Evolutionary conservation across 2,113 vertebrate genomes (phyloP), one percentile per base, ranked within the genome.

Genomic region (Pseudopipra pipra): DNA sequence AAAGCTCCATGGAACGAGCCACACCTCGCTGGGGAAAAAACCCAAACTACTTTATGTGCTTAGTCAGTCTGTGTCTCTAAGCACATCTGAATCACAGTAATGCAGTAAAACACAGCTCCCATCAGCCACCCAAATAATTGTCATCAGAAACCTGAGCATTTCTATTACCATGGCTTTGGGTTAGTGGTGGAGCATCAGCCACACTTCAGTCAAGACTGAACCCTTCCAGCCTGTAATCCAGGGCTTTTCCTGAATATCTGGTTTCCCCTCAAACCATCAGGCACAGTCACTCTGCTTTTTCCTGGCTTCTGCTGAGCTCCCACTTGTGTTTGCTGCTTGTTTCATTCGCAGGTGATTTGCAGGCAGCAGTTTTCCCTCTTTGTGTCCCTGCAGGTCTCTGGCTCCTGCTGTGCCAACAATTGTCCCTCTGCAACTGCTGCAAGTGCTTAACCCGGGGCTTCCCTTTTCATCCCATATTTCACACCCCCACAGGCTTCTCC

Each of bases 271-370:
- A 5, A 59, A 55, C n/a, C 37, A 12, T 37, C 55, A 47, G 39
- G 24, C 30, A 59, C 20, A 54, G 52, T 33, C 56, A 33, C 14
- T 3, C 8, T 43, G 47, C 30, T 72, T 79, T 70, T 67, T 46
- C 27, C 66, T 72, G 74, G 11, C n/a, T 47, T 41, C 35, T 28
- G 7, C 58, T 41, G 43, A 85, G 43, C 35, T 67, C 35, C 41
- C 75, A 1, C 30, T 43, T 33, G 30, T 43, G 37, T 41, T 70
- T 66, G 72, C 43, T 52, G 33, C 0, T 0, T 30, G 16, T 91
- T 93, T 77, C 33, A 59, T 59, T 59, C 9, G 24, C 56, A 24
- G 22, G 22, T 35, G 56, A 9, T 51, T 47, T 54, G 46, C 58
- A 37, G 58, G 47, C 66, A 75, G 14, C 2, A 8, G 17, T 55